Evolutionary conservation across 2,113 vertebrate species (phyloP).

Genomic region (Lucifuga dentata): DNA sequence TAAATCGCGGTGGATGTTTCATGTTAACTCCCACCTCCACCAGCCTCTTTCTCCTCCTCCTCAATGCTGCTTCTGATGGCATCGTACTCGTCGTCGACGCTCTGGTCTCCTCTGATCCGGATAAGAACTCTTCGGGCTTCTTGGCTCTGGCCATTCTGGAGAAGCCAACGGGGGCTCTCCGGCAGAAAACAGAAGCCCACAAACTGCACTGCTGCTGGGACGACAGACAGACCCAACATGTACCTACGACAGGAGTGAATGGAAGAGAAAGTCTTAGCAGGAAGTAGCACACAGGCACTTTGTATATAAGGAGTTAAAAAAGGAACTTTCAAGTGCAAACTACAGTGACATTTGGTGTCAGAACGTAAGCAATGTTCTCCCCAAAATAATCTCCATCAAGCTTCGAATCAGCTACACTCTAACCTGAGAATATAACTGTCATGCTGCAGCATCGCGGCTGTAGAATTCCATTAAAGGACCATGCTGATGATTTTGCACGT

Average conservation of each 20-base stretch:
- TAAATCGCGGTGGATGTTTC: too few species aligned
- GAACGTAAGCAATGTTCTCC: too few species aligned
- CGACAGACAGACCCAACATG: conserved; percentile 93
- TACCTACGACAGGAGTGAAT: conserved; percentile 84
- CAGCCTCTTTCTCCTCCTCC: conserved; percentile 88
- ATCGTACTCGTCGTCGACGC: conserved; percentile 74
- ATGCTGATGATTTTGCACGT: too few species aligned
- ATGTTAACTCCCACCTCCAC: conserved; percentile 78
- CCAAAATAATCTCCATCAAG: too few species aligned
- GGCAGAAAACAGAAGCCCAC: conserved; percentile 95
- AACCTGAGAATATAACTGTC: too few species aligned
- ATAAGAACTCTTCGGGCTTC: conserved; percentile 88
- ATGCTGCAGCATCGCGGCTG: too few species aligned
- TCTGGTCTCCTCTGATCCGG: conserved; percentile 88
- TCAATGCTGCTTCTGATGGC: conserved; percentile 85
- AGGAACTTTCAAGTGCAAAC: too few species aligned
- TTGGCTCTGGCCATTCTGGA: conserved; percentile 91
- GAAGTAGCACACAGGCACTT: too few species aligned
- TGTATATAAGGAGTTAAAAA: too few species aligned
- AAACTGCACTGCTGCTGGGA: conserved; percentile 93
- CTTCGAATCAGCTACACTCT: too few species aligned
- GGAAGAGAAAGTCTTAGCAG: neutral
- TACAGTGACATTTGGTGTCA: too few species aligned
- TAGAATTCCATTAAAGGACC: too few species aligned
- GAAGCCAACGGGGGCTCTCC: conserved; percentile 97